A percentile compares a stretch with the other conserved stretches of the same genome.
Evolutionary conservation across 2,888 invertebrate species (phyloP).

Genomic region (Leptinotarsa tumamoca): DNA sequence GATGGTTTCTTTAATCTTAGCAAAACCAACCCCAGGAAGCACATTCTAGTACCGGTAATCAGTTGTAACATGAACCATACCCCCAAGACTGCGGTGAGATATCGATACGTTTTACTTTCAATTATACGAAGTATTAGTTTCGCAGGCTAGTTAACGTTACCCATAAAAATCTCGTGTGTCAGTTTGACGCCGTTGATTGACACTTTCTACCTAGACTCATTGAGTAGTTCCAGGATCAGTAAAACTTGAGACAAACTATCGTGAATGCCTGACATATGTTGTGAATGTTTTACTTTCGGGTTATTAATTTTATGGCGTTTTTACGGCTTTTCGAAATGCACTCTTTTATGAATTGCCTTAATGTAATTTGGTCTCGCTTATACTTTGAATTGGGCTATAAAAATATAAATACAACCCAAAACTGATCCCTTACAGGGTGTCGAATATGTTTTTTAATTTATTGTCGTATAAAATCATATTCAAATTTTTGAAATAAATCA

Average conservation of each 20-base stretch:
- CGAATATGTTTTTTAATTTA: too few species aligned
- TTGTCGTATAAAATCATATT: too few species aligned
- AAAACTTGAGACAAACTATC: slow-evolving; percentile 34
- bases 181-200: slow-evolving; percentile 54
- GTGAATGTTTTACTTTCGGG: slow-evolving; percentile 12
- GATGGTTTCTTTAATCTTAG: background rate
- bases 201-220: slow-evolving; percentile 38
- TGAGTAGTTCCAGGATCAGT: slow-evolving; percentile 34
- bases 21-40: background rate
- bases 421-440: slow-evolving; percentile 7
- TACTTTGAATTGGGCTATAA: slow-evolving; percentile 17
- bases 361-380: slow-evolving; percentile 21
- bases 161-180: slow-evolving; percentile 46
- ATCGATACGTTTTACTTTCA: slow-evolving; percentile 22
- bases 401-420: slow-evolving; percentile 3
- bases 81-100: background rate
- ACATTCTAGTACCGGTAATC: slow-evolving; percentile 10
- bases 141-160: slow-evolving; percentile 35
- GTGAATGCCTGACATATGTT: slow-evolving; percentile 16
- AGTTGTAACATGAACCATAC: slow-evolving; percentile 7
- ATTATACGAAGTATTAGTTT: slow-evolving; percentile 19
- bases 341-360: slow-evolving; percentile 19
- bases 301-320: slow-evolving; percentile 18
- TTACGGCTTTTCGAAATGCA: slow-evolving; percentile 14
- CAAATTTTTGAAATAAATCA: too few species aligned